Percentiles rank a stretch among this genome's conserved stretches.
These are phyloP conservation scores for Xestia c-nigrum DNA, from an alignment of 2,888 invertebrate species.

Conservation along the genomic window DNA sequence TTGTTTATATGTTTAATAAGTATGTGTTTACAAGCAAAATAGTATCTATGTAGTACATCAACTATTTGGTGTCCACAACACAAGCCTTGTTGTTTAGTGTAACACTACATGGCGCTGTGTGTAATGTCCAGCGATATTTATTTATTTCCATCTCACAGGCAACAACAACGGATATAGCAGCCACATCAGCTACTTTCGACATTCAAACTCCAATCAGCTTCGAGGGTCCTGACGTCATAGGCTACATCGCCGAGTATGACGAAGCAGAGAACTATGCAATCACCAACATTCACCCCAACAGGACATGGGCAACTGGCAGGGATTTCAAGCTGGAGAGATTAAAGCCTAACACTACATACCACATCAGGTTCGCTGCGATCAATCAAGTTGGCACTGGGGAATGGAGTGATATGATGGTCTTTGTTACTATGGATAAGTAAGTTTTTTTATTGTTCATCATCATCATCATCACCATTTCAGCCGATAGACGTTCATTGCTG, in stretches of 20 bases:
- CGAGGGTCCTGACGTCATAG: slow-evolving; percentile 77
- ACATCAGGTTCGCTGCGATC: slow-evolving; percentile 81
- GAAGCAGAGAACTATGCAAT: slow-evolving; percentile 75
- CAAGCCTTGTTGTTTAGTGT: no score
- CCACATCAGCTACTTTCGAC: slow-evolving; percentile 79
- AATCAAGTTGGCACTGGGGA: slow-evolving; percentile 81
- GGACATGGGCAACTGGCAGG: slow-evolving; percentile 82
- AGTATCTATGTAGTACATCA: no score
- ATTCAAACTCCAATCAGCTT: slow-evolving; percentile 71
- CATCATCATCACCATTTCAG: no score
- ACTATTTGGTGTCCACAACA: no score
- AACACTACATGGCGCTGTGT: no score
- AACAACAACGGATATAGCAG: slow-evolving; percentile 68
- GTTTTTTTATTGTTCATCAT: slow-evolving; percentile 50
- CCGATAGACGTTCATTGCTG: no score
- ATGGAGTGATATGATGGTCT: slow-evolving; percentile 74
- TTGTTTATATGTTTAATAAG: no score
- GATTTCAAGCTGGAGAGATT: slow-evolving; percentile 79
- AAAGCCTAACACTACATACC: slow-evolving; percentile 79
- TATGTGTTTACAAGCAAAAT: no score
- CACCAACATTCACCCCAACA: slow-evolving; percentile 81
- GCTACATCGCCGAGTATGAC: slow-evolving; percentile 83
- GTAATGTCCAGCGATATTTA: no score
- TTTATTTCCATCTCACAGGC: slow-evolving; percentile 66
- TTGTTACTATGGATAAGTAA: slow-evolving; percentile 83